Evolutionary conservation across 2,797 vertebrate species (phyloP).

Genomic region (Acipenser transmontanus): DNA sequence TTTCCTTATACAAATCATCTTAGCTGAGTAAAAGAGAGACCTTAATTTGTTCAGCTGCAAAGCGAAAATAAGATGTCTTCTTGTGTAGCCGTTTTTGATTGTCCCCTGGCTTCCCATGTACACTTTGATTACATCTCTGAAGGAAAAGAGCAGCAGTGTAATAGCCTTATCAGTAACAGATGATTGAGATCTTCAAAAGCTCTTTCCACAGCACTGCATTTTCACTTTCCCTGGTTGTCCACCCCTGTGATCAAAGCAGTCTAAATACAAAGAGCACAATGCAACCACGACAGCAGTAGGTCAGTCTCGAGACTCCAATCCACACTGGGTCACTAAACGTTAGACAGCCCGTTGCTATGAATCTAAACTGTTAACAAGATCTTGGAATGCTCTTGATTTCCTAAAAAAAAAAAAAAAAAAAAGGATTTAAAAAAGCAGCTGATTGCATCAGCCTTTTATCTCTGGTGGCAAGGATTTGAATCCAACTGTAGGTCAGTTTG

Average conservation of each 20-base stretch:
- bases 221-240: slow-evolving; percentile 41
- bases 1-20: slow-evolving; percentile 14
- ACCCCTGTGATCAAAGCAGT: slow-evolving; percentile 55
- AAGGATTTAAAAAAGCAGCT: no score
- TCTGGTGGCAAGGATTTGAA: no score
- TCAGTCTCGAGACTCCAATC: slow-evolving; percentile 14
- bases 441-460: no score
- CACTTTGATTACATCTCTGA: slow-evolving; percentile 55
- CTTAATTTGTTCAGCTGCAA: neutral
- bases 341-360: slow-evolving; percentile 33
- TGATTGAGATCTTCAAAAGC: slow-evolving; percentile 64
- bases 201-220: slow-evolving; percentile 43
- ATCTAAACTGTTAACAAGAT: slow-evolving; percentile 17
- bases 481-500: no score
- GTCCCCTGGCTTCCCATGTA: slow-evolving; percentile 42
- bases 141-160: slow-evolving; percentile 56
- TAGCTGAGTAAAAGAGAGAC: neutral
- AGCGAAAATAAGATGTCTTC: slow-evolving; percentile 21
- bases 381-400: no score
- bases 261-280: slow-evolving; percentile 35
- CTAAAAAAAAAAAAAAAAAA: no score
- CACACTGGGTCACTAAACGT: neutral
- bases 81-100: slow-evolving; percentile 34
- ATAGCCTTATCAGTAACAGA: slow-evolving; percentile 59
- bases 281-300: slow-evolving; percentile 20